Evolutionary conservation across 2,113 vertebrate species (phyloP).

Genomic region (Calyptomena viridis): DNA sequence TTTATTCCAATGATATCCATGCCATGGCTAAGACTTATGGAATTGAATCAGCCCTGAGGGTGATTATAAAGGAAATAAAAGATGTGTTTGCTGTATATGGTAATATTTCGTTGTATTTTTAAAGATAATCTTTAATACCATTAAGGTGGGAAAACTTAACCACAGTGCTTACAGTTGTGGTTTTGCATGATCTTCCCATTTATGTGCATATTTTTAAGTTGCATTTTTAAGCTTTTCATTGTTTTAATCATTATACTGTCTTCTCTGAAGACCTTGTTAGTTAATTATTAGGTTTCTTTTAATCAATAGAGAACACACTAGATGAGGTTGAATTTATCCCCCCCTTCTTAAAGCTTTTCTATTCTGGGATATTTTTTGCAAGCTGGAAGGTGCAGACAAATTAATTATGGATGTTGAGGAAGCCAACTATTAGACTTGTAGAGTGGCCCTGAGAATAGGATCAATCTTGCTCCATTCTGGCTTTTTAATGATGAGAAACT

Average conservation of each 20-base stretch:
- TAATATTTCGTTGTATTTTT: conserved; percentile 50
- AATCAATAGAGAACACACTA: neutral
- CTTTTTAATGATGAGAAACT: neutral
- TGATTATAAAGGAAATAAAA: conserved; percentile 96
- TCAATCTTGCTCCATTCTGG: neutral
- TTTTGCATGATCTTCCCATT: neutral
- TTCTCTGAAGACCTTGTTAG: neutral
- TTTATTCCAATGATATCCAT: conserved; percentile 94
- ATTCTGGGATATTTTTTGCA: neutral
- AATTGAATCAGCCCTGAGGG: conserved; percentile 90
- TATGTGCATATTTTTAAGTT: neutral
- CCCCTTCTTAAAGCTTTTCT: neutral
- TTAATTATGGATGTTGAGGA: neutral
- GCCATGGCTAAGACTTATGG: conserved; percentile 92
- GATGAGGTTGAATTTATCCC: neutral
- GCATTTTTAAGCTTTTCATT: neutral
- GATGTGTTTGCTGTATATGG: conserved; percentile 98
- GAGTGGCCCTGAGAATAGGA: neutral
- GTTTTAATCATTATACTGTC: neutral
- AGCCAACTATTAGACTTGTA: neutral
- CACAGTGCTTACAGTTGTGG: neutral
- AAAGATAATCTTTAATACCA: neutral
- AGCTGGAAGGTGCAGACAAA: neutral
- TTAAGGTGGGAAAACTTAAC: neutral
- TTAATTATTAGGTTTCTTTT: neutral